These are phyloP conservation scores for Aleiodes leptofemur DNA, from an alignment of 2,888 invertebrate genomes.

Conservation along the genomic window DNA sequence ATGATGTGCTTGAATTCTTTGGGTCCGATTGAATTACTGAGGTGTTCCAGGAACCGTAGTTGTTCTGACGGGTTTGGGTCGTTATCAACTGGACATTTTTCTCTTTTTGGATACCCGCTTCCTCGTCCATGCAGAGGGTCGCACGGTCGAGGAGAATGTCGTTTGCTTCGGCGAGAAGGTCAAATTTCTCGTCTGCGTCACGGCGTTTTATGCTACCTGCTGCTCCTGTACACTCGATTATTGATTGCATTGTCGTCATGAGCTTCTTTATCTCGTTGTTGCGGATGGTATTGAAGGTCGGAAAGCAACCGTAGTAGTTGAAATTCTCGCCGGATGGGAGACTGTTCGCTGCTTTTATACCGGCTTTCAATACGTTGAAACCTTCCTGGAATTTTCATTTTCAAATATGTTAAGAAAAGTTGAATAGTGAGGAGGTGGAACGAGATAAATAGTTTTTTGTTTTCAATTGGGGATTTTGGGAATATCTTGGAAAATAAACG, in stretches of 20 bases:
- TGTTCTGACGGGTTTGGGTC: slow-evolving; percentile 74
- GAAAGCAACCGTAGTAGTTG: slow-evolving; percentile 86
- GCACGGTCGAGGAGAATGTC: slow-evolving; percentile 89
- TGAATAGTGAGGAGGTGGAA: no score
- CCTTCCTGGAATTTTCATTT: slow-evolving; percentile 78
- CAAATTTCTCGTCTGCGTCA: slow-evolving; percentile 82
- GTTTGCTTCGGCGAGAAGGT: slow-evolving; percentile 88
- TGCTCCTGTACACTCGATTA: slow-evolving; percentile 78
- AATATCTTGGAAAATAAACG: no score
- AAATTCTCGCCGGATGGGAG: slow-evolving; percentile 85
- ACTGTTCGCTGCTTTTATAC: slow-evolving; percentile 83
- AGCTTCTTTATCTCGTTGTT: slow-evolving; percentile 81
- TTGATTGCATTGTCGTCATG: slow-evolving; percentile 78
- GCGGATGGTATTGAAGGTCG: slow-evolving; percentile 83
- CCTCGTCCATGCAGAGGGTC: slow-evolving; percentile 79
- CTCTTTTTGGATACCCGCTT: slow-evolving; percentile 79
- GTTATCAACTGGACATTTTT: slow-evolving; percentile 77
- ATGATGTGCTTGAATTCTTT: background rate
- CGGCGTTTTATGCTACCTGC: slow-evolving; percentile 78
- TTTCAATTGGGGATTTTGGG: no score
- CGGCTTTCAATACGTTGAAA: slow-evolving; percentile 80
- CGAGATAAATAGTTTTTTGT: no score
- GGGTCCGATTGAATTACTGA: slow-evolving; percentile 21
- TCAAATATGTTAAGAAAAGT: no score
- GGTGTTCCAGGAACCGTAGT: slow-evolving; percentile 81